Evolutionary conservation across 2,113 vertebrate species (phyloP), one percentile per base, ranked within the genome.

Genomic region (Dendropsophus ebraccatus): DNA sequence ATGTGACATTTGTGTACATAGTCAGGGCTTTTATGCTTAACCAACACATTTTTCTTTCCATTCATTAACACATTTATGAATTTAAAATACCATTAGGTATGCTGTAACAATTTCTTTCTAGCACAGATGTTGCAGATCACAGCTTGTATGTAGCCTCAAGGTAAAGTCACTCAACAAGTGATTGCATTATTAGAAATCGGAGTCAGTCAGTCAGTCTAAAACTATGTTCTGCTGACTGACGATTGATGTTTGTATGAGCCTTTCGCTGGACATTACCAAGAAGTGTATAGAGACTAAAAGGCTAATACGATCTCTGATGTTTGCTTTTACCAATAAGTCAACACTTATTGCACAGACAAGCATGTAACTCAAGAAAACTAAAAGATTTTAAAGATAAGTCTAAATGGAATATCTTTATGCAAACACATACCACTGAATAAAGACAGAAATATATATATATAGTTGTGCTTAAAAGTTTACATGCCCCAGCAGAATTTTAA

Each of bases 81-180:
- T 83, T 35, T 56, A 37, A 41, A 72, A 56, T 37, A 72, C 19
- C 50, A 54, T 54, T 52, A 69, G 45, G 62, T 73, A 73, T 72
- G 54, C 72, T 76, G 41, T 84, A 76, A 76, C 54, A 76, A 49
- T 84, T 65, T 60, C 56, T 76, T 83, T 16, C 19, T 47, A 84
- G 73, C 54, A 65, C 73, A 76, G 72, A 84, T 84, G 83, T 76
- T 75, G 52, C 56, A 84, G 70, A 84, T 76, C 72, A 65, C 41
- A 60, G 82, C 56, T 49, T 76, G 83, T 76, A 62, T 74, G 35
- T 60, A 65, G 83, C 73, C 37, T 45, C n/a, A 37, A 60, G 83
- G 72, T 76, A 62, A 76, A 75, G 19, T 65, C 73, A 47, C 77
- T 84, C 41, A 65, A 76, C 83, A 76, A 49, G 72, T 62, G 52